Base-by-base conservation (phyloP, 2,888 invertebrate genomes). In the Strigamia transsilvanica region DNA sequence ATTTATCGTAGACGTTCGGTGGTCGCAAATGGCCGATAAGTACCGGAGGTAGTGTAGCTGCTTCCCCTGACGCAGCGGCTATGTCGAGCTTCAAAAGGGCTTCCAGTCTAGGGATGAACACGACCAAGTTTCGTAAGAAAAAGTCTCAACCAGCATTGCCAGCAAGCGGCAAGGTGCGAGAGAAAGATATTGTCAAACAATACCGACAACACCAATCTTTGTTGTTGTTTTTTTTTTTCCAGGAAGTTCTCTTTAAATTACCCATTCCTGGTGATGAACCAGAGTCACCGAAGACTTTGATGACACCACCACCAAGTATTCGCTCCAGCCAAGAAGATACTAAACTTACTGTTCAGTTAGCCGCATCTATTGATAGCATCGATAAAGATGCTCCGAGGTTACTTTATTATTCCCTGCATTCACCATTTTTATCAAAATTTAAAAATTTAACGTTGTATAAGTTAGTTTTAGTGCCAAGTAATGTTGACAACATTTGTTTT, bases 11-110 rank as follows among this genome's bases (percentile, higher is more conserved):
- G 93, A 92, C 93, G 2, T 96, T 96, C 87, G 96, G 96, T 9
- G 96, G 96, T 7, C 89, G 94, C 83, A 94, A 94, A 85, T 94
- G 94, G 89, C 92, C 93, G 0, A 87, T 90, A 0, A 92, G 91
- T 38, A 90, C 90, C 2, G 88, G 92, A 61, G 89, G 91, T 82
- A 88, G 92, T 66, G 91, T 91, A 85, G 90, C 90, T 15, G 91
- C 92, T 5, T 91, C 84, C 9, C 82, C 84, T 27, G 85, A 85
- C 27, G 80, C 83, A 7, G 82, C 84, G 18, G 82, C 82, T 27
- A 27, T 79, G 34, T 79, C 82, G 21, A 73, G 56, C 10, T 84
- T 83, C 51, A 85, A 84, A 79, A 79, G 84, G 27, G 84, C 84
- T 23, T 82, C 85, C 12, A 85, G 85, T 80, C 85, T 85, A 80